Conservation (phyloP, 2,113 vertebrate species). For the Hirundichthys speculiger region DNA sequence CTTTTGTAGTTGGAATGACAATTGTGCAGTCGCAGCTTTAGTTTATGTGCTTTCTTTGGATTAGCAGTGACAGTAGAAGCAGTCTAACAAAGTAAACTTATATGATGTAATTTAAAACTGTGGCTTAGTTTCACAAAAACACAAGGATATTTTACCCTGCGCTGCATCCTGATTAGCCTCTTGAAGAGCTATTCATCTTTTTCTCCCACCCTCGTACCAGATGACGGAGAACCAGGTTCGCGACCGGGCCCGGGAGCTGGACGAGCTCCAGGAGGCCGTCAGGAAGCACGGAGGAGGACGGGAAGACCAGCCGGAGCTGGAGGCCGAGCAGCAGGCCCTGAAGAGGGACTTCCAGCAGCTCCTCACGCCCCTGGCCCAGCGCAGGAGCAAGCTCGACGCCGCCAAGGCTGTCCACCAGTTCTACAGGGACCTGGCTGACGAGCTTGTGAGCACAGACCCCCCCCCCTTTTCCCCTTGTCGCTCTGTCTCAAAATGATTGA, state of each 20-base stretch:
- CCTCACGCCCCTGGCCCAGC: slow-evolving; percentile 84
- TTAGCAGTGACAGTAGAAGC: neutral
- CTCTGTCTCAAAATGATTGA: slow-evolving; percentile 13
- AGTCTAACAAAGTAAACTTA: neutral
- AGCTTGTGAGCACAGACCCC: slow-evolving; percentile 81
- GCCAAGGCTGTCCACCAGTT: slow-evolving; percentile 89
- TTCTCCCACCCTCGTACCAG: slow-evolving; percentile 64
- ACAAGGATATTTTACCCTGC: slow-evolving; percentile 11
- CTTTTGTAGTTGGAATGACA: neutral
- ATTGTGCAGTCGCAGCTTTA: neutral
- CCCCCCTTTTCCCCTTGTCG: no score
- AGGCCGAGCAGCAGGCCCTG: slow-evolving; percentile 80
- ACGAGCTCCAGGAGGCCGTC: slow-evolving; percentile 84
- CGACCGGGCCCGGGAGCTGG: slow-evolving; percentile 86
- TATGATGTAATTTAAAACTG: slow-evolving; percentile 2
- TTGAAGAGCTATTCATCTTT: slow-evolving; percentile 50
- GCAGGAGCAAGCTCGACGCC: slow-evolving; percentile 86
- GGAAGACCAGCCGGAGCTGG: slow-evolving; percentile 79
- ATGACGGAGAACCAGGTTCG: slow-evolving; percentile 92
- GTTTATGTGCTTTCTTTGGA: neutral
- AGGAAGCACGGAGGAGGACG: slow-evolving; percentile 66
- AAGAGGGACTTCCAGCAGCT: slow-evolving; percentile 86
- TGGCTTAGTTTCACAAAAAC: slow-evolving; percentile 11
- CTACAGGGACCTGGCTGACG: slow-evolving; percentile 90
- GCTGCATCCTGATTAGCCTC: slow-evolving; percentile 43